Base-by-base conservation (phyloP, 2,888 invertebrate genomes). In the Hydroisotoma schaefferi region DNA sequence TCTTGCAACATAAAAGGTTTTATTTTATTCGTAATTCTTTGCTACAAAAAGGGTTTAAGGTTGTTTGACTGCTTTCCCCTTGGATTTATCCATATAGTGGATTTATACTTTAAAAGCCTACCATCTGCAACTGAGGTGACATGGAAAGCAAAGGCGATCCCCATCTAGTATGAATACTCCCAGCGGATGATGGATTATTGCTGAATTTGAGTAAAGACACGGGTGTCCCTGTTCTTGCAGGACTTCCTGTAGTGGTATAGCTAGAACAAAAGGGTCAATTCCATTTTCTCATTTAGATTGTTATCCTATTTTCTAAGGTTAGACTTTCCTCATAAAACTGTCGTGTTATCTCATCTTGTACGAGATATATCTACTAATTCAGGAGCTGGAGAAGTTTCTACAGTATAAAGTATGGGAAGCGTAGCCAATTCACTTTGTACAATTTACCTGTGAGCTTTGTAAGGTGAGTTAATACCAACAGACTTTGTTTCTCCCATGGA, bases 221-320 rank as follows among this genome's bases (percentile, higher is more conserved):
- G 23, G 72, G 72, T 47, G 72, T 72, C 27, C 71, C 72, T 10
- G 72, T 72, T 54, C 71, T 55, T 27, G 71, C 72, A 25, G 72
- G 72, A 48, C 71, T 71, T 25, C 68, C 70, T 22, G 69, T 69
- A 6, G 67, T 68, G 58, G 63, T 69, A 44, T 69, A n/a, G n/a
- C n/a, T n/a, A 6, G 33, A 38, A 53, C 20, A 38, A 28, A 33
- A 37, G 44, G 25, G 18, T n/a, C 22, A 20, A 44, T 12, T 23
- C n/a, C n/a, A n/a, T n/a, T n/a, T n/a, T n/a, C n/a, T n/a, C n/a
- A n/a, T n/a, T n/a, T n/a, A n/a, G n/a, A n/a, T n/a, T n/a, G n/a
- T n/a, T n/a, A n/a, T n/a, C n/a, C n/a, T n/a, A n/a, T n/a, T n/a
- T n/a, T n/a, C n/a, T n/a, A n/a, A n/a, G n/a, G n/a, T n/a, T n/a